Base-by-base conservation (phyloP, 23 tunicate species). In the Phallusia fumigata region DNA sequence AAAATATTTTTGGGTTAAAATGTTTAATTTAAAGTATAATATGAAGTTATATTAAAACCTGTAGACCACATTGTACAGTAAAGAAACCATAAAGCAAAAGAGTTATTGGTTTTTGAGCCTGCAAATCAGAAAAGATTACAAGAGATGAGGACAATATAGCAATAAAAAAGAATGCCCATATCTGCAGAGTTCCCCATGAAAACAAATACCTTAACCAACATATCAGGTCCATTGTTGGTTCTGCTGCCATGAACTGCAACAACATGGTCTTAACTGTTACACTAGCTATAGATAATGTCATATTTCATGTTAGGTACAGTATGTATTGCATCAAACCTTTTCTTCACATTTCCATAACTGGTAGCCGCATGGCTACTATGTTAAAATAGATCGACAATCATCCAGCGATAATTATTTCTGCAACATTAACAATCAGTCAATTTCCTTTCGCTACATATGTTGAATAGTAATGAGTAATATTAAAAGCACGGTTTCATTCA, bases 181-280 rank as follows among this genome's bases (percentile, higher is more conserved):
- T 6, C 16, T 24, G 47, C 3, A 6, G 15, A 58, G 28, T 24
- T 58, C 28, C 69, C 69, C 26, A 58, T 58, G 69, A 58, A 21
- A 22, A 58, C 28, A 24, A n/a, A 58, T 58, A 58, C 69, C 69
- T 58, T 21, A 58, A 58, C 69, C 69, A 24, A 22, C 26, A 58
- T 21, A 58, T 21, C 69, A 58, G 11, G 26, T 24, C 69, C 28
- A 24, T 21, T 58, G 28, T 24, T 58, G 69, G 28, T 16, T 58
- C 69, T 21, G 69, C 69, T 21, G 69, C 69, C 26, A 58, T 24
- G 69, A 58, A 13, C 69, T 58, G 69, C 69, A 58, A 58, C 69
- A 58, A 58, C 69, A 58, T 24, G 28, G 16, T 58, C 69, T 58
- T 21, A 6, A 24, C 28, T 58, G 3, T 58, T 13, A 13, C 15